Conservation (phyloP, 1,140 invertebrate species). For the Drosophila elegans region DNA sequence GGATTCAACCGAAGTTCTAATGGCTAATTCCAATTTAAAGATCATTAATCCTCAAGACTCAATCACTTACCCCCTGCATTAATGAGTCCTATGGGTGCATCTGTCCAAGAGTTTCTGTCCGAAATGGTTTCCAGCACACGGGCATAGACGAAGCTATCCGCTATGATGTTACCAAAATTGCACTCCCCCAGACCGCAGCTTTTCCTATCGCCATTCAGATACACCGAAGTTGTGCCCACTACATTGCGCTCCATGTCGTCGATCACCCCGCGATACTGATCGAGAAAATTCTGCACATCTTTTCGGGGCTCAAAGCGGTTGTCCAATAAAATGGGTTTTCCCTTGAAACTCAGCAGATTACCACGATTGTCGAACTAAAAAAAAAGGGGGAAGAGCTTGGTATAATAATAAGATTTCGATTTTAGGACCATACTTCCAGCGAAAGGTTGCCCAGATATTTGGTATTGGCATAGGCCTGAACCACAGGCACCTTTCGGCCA, state of each 20-base stretch:
- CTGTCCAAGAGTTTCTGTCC: slow-evolving; percentile 87
- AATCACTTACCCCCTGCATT: slow-evolving; percentile 87
- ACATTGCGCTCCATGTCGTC: slow-evolving; percentile 86
- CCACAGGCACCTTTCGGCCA: slow-evolving; percentile 90
- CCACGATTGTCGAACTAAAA: slow-evolving; percentile 89
- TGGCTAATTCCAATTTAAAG: slow-evolving; percentile 25
- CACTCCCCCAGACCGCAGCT: slow-evolving; percentile 90
- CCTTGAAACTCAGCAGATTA: slow-evolving; percentile 88
- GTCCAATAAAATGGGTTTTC: slow-evolving; percentile 93
- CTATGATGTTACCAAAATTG: slow-evolving; percentile 93
- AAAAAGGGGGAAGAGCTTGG: background rate
- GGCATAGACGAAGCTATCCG: slow-evolving; percentile 88
- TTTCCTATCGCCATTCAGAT: slow-evolving; percentile 86
- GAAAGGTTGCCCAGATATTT: slow-evolving; percentile 94
- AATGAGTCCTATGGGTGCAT: slow-evolving; percentile 90
- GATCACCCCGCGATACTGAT: slow-evolving; percentile 86
- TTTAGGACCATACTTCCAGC: slow-evolving; percentile 49
- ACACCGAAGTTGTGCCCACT: slow-evolving; percentile 88
- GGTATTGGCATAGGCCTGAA: slow-evolving; percentile 96
- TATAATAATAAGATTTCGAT: no score
- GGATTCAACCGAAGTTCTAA: slow-evolving; percentile 60
- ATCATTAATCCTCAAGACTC: rapidly evolving
- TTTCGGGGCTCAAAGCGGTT: slow-evolving; percentile 87
- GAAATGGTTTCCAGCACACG: slow-evolving; percentile 85
- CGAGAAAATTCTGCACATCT: slow-evolving; percentile 87